phyloP scores from a whole-genome alignment of 1,140 invertebrate species.

The Oncopeltus fasciatus region DNA sequence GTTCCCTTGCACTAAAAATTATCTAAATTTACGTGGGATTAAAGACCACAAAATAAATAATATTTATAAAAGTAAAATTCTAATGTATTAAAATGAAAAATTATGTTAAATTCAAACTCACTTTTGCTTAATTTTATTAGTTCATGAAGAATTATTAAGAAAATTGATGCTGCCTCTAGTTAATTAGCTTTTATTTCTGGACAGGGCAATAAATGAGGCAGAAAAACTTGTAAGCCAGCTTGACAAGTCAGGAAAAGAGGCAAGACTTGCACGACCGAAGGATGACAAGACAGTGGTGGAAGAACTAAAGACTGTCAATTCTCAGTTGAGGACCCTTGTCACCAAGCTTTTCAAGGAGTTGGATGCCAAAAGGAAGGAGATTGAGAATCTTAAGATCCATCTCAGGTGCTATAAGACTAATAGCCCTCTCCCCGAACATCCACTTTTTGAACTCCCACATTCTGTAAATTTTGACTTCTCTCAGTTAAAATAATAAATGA shows the following conservation, averaged over 20 bases:
- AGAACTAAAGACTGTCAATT: constrained; percentile 32
- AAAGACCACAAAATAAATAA: too few species aligned
- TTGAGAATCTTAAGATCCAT: constrained; percentile 35
- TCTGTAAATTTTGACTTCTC: constrained; percentile 31
- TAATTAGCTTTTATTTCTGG: too few species aligned
- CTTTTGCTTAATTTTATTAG: too few species aligned
- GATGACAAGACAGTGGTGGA: constrained; percentile 41
- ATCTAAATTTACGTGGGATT: too few species aligned
- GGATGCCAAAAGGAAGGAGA: constrained; percentile 41
- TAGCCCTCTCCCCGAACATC: constrained; percentile 35
- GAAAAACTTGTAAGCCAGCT: constrained; percentile 40
- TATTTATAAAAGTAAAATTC: too few species aligned
- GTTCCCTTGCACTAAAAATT: too few species aligned
- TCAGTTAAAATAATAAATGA: background rate
- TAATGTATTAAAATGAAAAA: too few species aligned
- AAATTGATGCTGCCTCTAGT: too few species aligned
- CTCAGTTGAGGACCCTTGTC: constrained; percentile 29
- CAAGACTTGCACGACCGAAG: constrained; percentile 37
- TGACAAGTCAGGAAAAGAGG: constrained; percentile 21
- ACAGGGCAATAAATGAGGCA: constrained; percentile 43
- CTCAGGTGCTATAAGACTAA: constrained; percentile 32
- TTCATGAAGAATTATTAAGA: too few species aligned
- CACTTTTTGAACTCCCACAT: constrained; percentile 40
- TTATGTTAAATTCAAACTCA: too few species aligned
- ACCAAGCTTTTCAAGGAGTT: constrained; percentile 41